phyloP scores from a whole-genome alignment of 2,797 vertebrate genomes.

The Mallotus villosus region DNA sequence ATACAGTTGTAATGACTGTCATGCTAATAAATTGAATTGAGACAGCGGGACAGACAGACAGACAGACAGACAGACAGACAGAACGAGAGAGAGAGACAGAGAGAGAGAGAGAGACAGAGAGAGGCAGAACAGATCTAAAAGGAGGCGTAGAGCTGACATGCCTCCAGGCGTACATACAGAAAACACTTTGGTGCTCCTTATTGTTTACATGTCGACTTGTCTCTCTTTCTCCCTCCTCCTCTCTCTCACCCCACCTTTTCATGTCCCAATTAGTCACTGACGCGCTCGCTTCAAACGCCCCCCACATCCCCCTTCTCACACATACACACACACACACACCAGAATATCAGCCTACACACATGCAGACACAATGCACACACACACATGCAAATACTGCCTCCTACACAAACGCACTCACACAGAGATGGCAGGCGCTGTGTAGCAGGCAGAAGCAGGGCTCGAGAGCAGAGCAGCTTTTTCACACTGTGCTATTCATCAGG shows the following conservation, averaged over 20 bases:
- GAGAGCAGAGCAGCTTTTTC: neutral
- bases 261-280: conserved; percentile 20
- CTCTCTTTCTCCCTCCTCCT: conserved; percentile 9
- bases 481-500: neutral
- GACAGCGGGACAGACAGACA: no score
- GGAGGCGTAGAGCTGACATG: neutral
- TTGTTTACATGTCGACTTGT: neutral
- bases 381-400: neutral
- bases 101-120: no score
- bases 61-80: no score
- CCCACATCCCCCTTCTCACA: neutral
- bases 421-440: neutral
- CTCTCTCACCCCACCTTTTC: conserved; percentile 14
- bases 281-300: conserved; percentile 13
- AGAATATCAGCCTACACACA: neutral
- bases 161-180: neutral
- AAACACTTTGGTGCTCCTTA: neutral
- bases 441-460: neutral
- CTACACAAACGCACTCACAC: conserved; percentile 2
- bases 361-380: neutral
- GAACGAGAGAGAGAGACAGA: no score
- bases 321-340: conserved; percentile 6
- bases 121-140: no score
- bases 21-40: no score
- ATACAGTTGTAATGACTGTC: no score